These are phyloP conservation scores for Oryzias celebensis DNA, from an alignment of 2,113 vertebrate species.

Conservation along the genomic window DNA sequence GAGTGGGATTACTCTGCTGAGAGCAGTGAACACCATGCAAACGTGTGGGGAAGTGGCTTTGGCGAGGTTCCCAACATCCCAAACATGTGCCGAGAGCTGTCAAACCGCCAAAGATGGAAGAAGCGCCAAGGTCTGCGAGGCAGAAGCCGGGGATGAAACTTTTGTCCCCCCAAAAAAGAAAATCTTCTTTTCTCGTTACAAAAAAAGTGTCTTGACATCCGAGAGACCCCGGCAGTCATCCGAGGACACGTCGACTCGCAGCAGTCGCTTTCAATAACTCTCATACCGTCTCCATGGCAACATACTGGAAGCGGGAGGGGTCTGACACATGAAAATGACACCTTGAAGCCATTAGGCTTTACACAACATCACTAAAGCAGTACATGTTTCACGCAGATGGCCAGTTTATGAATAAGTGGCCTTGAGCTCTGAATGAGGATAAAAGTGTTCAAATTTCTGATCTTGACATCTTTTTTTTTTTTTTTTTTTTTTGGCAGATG, in stretches of 20 bases:
- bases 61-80: slow-evolving; percentile 77
- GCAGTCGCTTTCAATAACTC: slow-evolving; percentile 36
- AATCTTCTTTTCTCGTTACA: slow-evolving; percentile 41
- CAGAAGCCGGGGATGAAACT: slow-evolving; percentile 56
- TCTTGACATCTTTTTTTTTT: not conserved
- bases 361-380: slow-evolving; percentile 41
- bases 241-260: slow-evolving; percentile 26
- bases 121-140: slow-evolving; percentile 60
- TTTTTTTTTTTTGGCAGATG: not conserved
- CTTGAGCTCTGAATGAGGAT: slow-evolving; percentile 56
- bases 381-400: slow-evolving; percentile 71
- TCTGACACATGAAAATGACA: slow-evolving; percentile 61
- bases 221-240: slow-evolving; percentile 15
- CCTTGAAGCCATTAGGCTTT: slow-evolving; percentile 37
- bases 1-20: not conserved
- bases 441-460: slow-evolving; percentile 48
- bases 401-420: slow-evolving; percentile 61
- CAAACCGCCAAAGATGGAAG: slow-evolving; percentile 71
- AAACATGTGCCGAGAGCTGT: slow-evolving; percentile 78
- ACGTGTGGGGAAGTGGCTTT: slow-evolving; percentile 75
- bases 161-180: slow-evolving; percentile 15
- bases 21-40: slow-evolving; percentile 69
- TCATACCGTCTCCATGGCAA: slow-evolving; percentile 44
- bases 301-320: slow-evolving; percentile 40
- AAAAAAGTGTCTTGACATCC: slow-evolving; percentile 47